A percentile compares a stretch with the other conserved stretches of the same genome.
phyloP scores from a whole-genome alignment of 1,140 invertebrate species.

The Glomeris maerens region DNA sequence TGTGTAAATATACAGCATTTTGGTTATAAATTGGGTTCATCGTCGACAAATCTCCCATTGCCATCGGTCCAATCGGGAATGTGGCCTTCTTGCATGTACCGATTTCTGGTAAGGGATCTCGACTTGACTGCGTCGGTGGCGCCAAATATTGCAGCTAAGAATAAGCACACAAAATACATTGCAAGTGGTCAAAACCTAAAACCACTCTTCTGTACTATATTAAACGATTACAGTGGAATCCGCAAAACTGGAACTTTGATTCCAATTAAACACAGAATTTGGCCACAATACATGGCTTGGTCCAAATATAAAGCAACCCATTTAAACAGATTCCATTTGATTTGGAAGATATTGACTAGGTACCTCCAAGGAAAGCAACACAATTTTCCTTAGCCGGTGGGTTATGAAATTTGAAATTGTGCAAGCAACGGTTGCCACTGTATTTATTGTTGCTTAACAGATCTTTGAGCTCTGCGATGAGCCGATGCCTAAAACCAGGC shows the following conservation, averaged over 20 bases:
- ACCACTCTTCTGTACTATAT: too few relatives aligned
- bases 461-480: conserved; percentile 55
- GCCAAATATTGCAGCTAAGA: conserved; percentile 61
- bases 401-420: conserved; percentile 59
- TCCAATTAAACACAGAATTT: conserved; percentile 20
- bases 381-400: conserved; percentile 69
- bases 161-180: too few relatives aligned
- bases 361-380: conserved; percentile 67
- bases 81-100: conserved; percentile 48
- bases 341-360: conserved; percentile 13
- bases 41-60: too few relatives aligned
- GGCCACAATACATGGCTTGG: not conserved
- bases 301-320: not conserved
- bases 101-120: conserved; percentile 56
- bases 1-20: too few relatives aligned
- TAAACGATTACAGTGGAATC: conserved; percentile 14
- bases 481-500: conserved; percentile 56
- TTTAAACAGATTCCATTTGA: not conserved
- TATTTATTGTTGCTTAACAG: conserved; percentile 49
- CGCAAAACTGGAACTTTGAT: conserved; percentile 9
- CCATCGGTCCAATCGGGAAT: conserved; percentile 67
- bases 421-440: conserved; percentile 43
- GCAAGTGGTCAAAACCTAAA: too few relatives aligned
- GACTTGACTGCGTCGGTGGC: conserved; percentile 60
- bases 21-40: too few relatives aligned